Percentiles rank a stretch among this genome's conserved stretches.
phyloP scores from a whole-genome alignment of 1,140 invertebrate genomes.

The Tetraneura akinire region DNA sequence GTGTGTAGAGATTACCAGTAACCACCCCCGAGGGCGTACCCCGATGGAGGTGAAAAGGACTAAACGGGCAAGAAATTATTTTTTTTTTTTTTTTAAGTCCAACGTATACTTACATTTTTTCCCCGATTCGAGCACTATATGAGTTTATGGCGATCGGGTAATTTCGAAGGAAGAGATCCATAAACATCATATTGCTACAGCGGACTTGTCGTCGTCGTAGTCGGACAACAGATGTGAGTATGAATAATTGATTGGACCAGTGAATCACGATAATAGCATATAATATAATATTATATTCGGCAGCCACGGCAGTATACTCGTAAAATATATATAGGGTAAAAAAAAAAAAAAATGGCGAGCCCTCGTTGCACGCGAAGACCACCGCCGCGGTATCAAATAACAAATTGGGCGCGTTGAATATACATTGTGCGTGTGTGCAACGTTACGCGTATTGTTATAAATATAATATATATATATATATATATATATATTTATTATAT shows the following conservation, averaged over 20 bases:
- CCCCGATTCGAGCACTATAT: too few species aligned
- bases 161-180: too few species aligned
- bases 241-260: constrained; percentile 42
- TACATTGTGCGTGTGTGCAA: neutral
- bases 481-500: too few species aligned
- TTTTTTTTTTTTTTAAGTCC: too few species aligned
- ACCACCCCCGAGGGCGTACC: too few species aligned
- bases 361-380: neutral
- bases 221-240: constrained; percentile 16
- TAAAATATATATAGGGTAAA: too few species aligned
- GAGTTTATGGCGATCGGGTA: too few species aligned
- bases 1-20: too few species aligned
- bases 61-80: too few species aligned
- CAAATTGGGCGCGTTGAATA: constrained; percentile 13
- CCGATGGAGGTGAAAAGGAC: too few species aligned
- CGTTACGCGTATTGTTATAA: neutral
- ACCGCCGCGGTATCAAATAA: constrained; percentile 30
- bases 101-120: too few species aligned
- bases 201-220: neutral
- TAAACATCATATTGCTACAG: too few species aligned
- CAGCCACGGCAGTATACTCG: neutral
- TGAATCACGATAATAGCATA: constrained; percentile 8
- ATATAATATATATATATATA: neutral
- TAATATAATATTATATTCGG: neutral
- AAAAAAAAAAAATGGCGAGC: neutral